Evolutionary conservation across 2,888 invertebrate species (phyloP), one percentile per base, ranked within the genome.

Genomic region (Pristionchus entomophagus): DNA sequence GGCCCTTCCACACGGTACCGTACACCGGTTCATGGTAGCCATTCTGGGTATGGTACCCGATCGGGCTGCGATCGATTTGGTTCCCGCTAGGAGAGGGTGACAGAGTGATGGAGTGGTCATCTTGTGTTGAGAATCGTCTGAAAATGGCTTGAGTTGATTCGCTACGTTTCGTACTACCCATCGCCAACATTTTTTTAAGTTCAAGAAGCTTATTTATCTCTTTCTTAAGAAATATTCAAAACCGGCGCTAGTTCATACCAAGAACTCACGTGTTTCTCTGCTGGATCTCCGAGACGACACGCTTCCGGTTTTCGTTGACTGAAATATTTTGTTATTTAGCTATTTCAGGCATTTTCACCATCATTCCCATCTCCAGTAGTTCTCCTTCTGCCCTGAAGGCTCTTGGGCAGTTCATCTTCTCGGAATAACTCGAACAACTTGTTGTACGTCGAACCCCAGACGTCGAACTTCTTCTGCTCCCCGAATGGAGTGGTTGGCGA

Each of bases 371-470:
- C 56, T 19, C 53, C 81, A 2, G 38, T 56, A 3, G 81, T 56
- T n/a, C 35, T 35, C n/a, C 81, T 53, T 26, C 81, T 19, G 19
- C 56, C 56, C 22, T 17, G 2, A 19, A 81, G 45, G 10, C 26
- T 26, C 53, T 53, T 38, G 22, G 81, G 81, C 0, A 81, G 35
- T 81, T 81, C 81, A 35, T 81, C 81, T 10, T 81, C 81, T 32
- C 81, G 53, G 56, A 83, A 83, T 12, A 83, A 29, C 83, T 83
- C 41, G 83, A 83, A 83, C 29, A 83, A 17, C 22, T 83, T 83
- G 12, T 59, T 83, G 62, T 83, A 83, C 45, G 83, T 83, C 51
- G 83, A 83, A 4, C 83, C 83, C 83, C 83, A 83, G n/a, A 83
- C 62, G 35, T 83, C 62, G 29, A 41, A 32, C 83, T 83, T 83